phyloP scores from a whole-genome alignment of 2,888 invertebrate genomes.

The Catocala nupta region DNA sequence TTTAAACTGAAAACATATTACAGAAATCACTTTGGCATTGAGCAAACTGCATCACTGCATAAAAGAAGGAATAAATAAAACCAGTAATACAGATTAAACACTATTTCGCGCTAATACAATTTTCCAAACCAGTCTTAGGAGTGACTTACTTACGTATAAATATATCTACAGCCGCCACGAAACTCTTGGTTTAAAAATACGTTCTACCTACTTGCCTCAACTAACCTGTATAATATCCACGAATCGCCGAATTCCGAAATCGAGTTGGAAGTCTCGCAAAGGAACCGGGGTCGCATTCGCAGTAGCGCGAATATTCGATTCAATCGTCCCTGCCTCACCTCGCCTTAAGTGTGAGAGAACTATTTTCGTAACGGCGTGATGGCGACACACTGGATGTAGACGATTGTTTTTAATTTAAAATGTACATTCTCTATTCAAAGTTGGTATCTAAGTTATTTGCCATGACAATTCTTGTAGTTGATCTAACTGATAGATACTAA shows the following conservation, averaged over 20 bases:
- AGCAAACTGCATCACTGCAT: too few species aligned
- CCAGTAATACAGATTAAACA: slow-evolving; percentile 10
- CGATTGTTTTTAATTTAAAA: background rate
- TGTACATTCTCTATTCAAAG: background rate
- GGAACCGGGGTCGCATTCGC: slow-evolving; percentile 60
- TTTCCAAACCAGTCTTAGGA: slow-evolving; percentile 18
- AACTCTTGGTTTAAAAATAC: slow-evolving; percentile 47
- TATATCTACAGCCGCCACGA: background rate
- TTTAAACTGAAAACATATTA: too few species aligned
- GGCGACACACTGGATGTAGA: slow-evolving; percentile 58
- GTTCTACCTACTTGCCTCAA: slow-evolving; percentile 36
- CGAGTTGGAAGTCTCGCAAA: slow-evolving; percentile 58
- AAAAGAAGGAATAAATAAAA: background rate
- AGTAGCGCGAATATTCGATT: slow-evolving; percentile 73
- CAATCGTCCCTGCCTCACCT: slow-evolving; percentile 67
- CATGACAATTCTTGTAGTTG: too few species aligned
- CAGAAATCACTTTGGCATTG: too few species aligned
- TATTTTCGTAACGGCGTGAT: slow-evolving; percentile 71
- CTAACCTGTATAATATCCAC: slow-evolving; percentile 47
- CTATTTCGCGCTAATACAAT: slow-evolving; percentile 15
- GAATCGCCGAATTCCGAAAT: slow-evolving; percentile 55
- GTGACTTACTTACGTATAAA: slow-evolving; percentile 16
- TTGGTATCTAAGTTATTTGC: background rate
- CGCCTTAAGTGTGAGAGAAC: slow-evolving; percentile 69
- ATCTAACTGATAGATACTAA: too few species aligned